Evolutionary conservation across 2,888 invertebrate species (phyloP).

Genomic region (Macropis europaea): DNA sequence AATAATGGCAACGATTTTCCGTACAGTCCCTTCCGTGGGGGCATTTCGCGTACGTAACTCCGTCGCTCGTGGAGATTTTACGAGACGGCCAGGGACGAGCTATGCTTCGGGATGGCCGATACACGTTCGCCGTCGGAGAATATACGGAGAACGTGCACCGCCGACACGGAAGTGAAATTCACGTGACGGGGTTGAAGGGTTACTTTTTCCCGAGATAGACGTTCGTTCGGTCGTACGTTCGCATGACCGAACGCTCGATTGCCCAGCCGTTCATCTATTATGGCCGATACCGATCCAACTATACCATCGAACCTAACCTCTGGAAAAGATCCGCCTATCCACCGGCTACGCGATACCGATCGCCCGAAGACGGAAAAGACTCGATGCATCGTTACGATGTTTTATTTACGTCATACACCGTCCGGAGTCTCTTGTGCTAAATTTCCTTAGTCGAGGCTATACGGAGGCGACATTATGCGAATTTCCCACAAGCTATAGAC

Average conservation of each 20-base stretch:
- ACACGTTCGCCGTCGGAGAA: conserved; percentile 23
- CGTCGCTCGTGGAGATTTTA: conserved; percentile 27
- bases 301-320: conserved; percentile 44
- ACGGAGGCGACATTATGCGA: too few relatives aligned
- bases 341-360: too few relatives aligned
- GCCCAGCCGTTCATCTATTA: conserved; percentile 53
- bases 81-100: background rate
- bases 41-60: conserved; percentile 17
- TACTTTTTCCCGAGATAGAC: conserved; percentile 29
- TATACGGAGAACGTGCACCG: conserved; percentile 16
- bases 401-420: too few relatives aligned
- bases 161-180: conserved; percentile 57
- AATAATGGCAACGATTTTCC: conserved; percentile 32
- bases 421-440: too few relatives aligned
- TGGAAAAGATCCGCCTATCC: too few relatives aligned
- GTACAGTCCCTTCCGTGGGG: background rate
- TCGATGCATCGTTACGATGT: too few relatives aligned
- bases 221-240: conserved; percentile 32
- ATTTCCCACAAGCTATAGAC: too few relatives aligned
- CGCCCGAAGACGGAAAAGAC: too few relatives aligned
- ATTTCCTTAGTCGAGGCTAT: too few relatives aligned
- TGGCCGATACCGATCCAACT: conserved; percentile 39
- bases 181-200: conserved; percentile 39
- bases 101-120: conserved; percentile 8
- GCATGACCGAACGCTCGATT: conserved; percentile 49